Base-by-base conservation (phyloP, 1,140 invertebrate genomes). In the Saccostrea cuccullata region DNA sequence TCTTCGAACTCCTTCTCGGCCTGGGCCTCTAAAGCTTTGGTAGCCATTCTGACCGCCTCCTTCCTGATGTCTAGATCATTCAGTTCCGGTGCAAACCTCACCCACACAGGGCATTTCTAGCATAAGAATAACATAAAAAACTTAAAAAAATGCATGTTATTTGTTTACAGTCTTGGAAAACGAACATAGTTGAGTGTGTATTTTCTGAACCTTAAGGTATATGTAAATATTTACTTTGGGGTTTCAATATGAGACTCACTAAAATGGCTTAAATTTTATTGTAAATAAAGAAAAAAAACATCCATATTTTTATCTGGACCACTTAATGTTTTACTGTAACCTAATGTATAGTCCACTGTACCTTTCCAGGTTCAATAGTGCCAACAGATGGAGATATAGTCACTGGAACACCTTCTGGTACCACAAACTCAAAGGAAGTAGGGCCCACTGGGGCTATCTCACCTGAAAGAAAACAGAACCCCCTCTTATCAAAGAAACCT, bases 371-470 rank as follows among this genome's bases (percentile, higher is more conserved):
- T 84, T 92, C 88, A 0, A 95, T 93, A n/a, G 94, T 94, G 30
- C 95, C 95, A n/a, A 95, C 94, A 87, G 91, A 89, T 17, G 95
- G 95, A 11, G 94, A 94, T 40, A 95, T 90, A 20, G 92, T 93
- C 11, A 95, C 83, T 13, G 95, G 95, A 15, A 91, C 90, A 84
- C 90, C 93, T 30, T 93, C 90, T 13, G 94, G 94, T 8, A 95
- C 88, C 15, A 93, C 91, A 91, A 95, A 95, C 89, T 95, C 94
- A 93, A 94, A 95, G n/a, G 94, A 94, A 85, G 94, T 95, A 12
- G 94, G 94, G 23, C 94, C 94, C 26, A 95, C 94, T 40, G 94
- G 93, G 15, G 93, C 94, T 88, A 95, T 94, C 20, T 93, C 92
- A 55, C 94, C 94, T 95, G 56, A 2, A 55, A 36, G n/a, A 84